Evolutionary conservation across 2,113 vertebrate genomes (phyloP), one percentile per base, ranked within the genome.

Genomic region (Ptyas mucosa): DNA sequence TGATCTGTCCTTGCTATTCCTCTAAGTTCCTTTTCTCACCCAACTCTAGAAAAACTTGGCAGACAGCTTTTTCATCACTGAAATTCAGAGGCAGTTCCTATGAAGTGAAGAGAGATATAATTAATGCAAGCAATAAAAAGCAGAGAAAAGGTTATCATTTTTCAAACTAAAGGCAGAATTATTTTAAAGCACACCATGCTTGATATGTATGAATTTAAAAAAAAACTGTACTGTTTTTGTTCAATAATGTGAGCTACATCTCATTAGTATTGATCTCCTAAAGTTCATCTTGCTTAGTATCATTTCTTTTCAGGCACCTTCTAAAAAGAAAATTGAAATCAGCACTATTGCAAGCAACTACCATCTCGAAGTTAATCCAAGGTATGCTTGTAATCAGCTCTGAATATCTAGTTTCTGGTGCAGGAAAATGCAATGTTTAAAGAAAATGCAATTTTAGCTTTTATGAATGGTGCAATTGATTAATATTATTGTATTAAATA

Each of bases 331-430:
- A 97, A 99, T 99, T 94, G 99, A 99, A 97, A 99, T 99, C 93
- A 99, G 99, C 96, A 99, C 98, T 29, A 99, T 99, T 97, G 98
- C 99, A 96, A 99, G 99, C 96, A 99, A 99, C 97, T 99, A 99
- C 93, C 99, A 99, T 95, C 97, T 99, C 95, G 99, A 99, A 97
- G 98, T 99, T 94, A 99, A 99, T 95, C 97, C 99, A 88, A 99
- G 99, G 99, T 99, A 97, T 96, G 91, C 3, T 86, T 81, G 49
- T 52, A 92, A 57, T 85, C 89, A 58, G 57, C 7, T 4, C 75
- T 61, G 1, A 58, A 12, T 55, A 46, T 86, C 8, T 57, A n/a
- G 3, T 86, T 46, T 58, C 2, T 21, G 26, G 2, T 57, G 39
- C 7, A 55, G 39, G 39, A 57, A 49, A n/a, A 29, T 91, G 26